Base-by-base conservation (phyloP, 2,113 vertebrate genomes). In the Bos javanicus region DNA sequence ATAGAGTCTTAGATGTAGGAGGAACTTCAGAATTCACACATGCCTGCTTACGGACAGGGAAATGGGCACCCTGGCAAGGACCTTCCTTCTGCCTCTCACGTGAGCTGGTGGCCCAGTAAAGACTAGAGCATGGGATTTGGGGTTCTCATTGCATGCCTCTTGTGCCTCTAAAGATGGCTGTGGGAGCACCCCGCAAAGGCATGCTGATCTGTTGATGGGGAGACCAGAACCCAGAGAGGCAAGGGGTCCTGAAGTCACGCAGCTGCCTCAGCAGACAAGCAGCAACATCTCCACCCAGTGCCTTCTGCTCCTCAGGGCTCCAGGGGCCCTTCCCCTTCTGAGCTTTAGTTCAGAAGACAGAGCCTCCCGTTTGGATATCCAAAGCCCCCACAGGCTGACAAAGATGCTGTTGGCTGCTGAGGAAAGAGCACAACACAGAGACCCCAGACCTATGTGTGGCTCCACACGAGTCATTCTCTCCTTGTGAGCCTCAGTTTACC, bases 391-490 rank as follows among this genome's bases (percentile, higher is more conserved):
- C 33, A 52, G 36, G n/a, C 39, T 56, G 76, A 59, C 4, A 6
- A n/a, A 39, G 28, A 3, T 33, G 2, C 15, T 12, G 36, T 11
- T 62, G 52, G 90, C 2, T 30, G 46, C 39, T 48, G n/a, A 67
- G 67, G 33, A 85, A 67, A 17, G 25, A 71, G 21, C 6, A 5
- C 0, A 1, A 9, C 19, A 2, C 1, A 3, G 87, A 54, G 56
- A 83, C 23, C 46, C 83, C 39, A 39, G 64, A 13, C 25, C 78
- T 39, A 8, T 59, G 21, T 28, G 48, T 43, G 88, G 43, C 16
- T 28, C 11, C 26, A 25, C 26, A 15, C 11, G 30, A 52, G 28
- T 21, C 23, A 39, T n/a, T 82, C 19, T 83, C 16, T 87, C 46
- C 30, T 19, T 13, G 0, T 1, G 2, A 36, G 33, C 59, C 87